Evolutionary conservation across 2,797 vertebrate genomes (phyloP), one percentile per base, ranked within the genome.

Genomic region (Crax fasciolata): DNA sequence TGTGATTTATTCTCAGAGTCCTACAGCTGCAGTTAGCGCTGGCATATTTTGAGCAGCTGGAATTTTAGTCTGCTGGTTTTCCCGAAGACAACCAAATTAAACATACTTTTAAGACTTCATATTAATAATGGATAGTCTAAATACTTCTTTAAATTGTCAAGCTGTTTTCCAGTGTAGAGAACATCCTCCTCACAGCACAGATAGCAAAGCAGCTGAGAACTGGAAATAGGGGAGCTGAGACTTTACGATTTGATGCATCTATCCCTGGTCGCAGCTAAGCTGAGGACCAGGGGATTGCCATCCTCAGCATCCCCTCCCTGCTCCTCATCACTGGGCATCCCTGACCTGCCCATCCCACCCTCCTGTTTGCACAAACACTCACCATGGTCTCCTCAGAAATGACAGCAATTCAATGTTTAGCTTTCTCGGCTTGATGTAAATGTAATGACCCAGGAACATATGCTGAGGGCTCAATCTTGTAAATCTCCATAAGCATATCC

Each of bases 1-100:
- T 11, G 5, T 0, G 0, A 28, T 61, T 74, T 54, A 21, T 32
- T 54, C 44, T 61, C 44, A 11, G 30, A 72, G 19, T 38, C 57
- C 67, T 61, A 67, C 52, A 74, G 74, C 35, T 77, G 80, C 67
- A 71, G 57, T 58, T 80, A 68, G 28, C 0, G 0, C 67, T 84
- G 77, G 43, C 61, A 38, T 61, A 58, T 87, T 91, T 84, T 46
- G 74, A 80, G 52, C 77, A 94, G 77, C 85, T 94, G 87, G 83
- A 91, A 91, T 83, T 90, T 89, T 54, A 67, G 49, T 61, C 83
- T 84, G 74, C 77, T 72, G 59, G 6, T 73, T 94, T 93, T 93
- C 71, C 65, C 0, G 0, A 84, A 88, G 76, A 90, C 54, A 88
- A 82, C 59, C 82, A 87, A 94, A 94, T 88, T 82, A 90, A 93